phyloP scores from a whole-genome alignment of 2,113 vertebrate genomes.

The Jaculus jaculus region DNA sequence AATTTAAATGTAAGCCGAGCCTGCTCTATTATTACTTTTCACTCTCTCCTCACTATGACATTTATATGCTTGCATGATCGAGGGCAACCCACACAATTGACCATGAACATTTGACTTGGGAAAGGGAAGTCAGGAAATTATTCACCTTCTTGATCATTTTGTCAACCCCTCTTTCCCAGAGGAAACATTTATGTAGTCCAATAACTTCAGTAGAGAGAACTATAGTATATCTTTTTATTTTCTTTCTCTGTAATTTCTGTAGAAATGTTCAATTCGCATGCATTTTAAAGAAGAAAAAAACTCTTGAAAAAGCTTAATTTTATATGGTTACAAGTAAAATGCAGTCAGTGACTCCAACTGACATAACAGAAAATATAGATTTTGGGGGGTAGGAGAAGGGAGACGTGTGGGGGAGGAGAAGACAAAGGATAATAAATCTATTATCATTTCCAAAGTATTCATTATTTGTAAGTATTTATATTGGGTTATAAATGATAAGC shows the following conservation, averaged over 20 bases:
- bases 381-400: not conserved
- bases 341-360: not conserved
- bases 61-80: slow-evolving; percentile 52
- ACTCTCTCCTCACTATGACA: slow-evolving; percentile 13
- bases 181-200: slow-evolving; percentile 59
- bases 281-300: slow-evolving; percentile 50
- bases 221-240: slow-evolving; percentile 58
- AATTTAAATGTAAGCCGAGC: slow-evolving; percentile 61
- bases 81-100: slow-evolving; percentile 28
- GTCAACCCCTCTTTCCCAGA: slow-evolving; percentile 62
- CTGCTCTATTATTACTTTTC: slow-evolving; percentile 40
- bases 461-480: not conserved
- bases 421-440: not conserved
- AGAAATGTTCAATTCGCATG: slow-evolving; percentile 51
- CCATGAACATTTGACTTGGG: slow-evolving; percentile 48
- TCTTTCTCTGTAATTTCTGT: slow-evolving; percentile 61
- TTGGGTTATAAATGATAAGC: slow-evolving; percentile 11
- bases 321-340: not conserved
- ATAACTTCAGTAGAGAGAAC: slow-evolving; percentile 20
- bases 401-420: not conserved
- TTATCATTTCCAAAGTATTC: not conserved
- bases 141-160: slow-evolving; percentile 74
- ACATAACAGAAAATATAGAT: not conserved
- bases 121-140: slow-evolving; percentile 69
- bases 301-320: slow-evolving; percentile 42